Percentiles rank a stretch among this genome's conserved stretches.
phyloP scores from a whole-genome alignment of 2,888 invertebrate species.

The Ornithoptera alexandrae region DNA sequence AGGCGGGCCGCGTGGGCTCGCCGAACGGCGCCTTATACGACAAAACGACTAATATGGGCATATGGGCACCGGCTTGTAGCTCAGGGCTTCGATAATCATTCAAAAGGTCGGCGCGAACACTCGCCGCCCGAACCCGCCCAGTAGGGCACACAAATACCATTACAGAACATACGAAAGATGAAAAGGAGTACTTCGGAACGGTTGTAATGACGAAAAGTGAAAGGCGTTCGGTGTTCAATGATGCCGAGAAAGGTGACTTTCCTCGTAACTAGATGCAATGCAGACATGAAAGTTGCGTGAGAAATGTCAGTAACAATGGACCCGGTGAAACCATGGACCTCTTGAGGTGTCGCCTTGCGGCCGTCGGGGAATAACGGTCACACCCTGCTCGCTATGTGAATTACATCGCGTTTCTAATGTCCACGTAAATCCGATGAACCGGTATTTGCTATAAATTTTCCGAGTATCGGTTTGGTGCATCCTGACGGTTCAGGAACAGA shows the following conservation, averaged over 20 bases:
- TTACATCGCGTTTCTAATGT: too few relatives aligned
- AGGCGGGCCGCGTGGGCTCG: constrained; percentile 58
- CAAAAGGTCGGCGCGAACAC: constrained; percentile 4
- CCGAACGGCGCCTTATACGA: constrained; percentile 63
- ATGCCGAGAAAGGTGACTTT: constrained; percentile 62
- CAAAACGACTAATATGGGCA: constrained; percentile 69
- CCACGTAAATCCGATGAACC: too few relatives aligned
- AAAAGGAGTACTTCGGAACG: constrained; percentile 28
- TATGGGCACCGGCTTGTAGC: constrained; percentile 55
- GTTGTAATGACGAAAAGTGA: constrained; percentile 73
- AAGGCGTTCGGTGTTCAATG: constrained; percentile 57
- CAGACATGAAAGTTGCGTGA: constrained; percentile 70
- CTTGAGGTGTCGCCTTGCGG: constrained; percentile 1
- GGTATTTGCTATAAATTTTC: too few relatives aligned
- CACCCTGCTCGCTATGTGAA: too few relatives aligned
- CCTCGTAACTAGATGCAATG: constrained; percentile 68
- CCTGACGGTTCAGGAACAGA: too few relatives aligned
- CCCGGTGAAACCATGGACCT: constrained; percentile 55
- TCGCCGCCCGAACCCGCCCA: neutral
- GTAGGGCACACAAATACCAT: neutral
- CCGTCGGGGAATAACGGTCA: too few relatives aligned
- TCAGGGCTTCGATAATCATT: constrained; percentile 48
- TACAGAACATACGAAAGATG: neutral
- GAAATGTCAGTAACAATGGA: constrained; percentile 53
- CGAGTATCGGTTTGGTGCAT: too few relatives aligned